Evolutionary conservation across 2,888 invertebrate genomes (phyloP).

Genomic region (Drosophila nr. fundita): DNA sequence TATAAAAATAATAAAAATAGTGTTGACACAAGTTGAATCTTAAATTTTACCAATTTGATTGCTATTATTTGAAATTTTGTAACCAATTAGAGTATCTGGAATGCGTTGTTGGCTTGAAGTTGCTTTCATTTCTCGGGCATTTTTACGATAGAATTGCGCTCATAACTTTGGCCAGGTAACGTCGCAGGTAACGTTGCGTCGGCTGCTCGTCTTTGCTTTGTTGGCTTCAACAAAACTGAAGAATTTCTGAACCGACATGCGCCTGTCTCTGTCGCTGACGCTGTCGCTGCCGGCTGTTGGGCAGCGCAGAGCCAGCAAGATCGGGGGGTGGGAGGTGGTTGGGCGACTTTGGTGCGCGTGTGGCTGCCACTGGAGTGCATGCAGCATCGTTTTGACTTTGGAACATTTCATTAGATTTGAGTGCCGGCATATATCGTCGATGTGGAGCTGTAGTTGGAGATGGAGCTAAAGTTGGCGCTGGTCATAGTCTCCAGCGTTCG

Average conservation of each 20-base stretch:
- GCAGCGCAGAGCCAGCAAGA: constrained; percentile 2
- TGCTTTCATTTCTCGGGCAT: constrained; percentile 62
- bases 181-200: constrained; percentile 53
- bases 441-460: constrained; percentile 28
- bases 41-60: not conserved
- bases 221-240: constrained; percentile 55
- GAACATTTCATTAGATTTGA: constrained; percentile 82
- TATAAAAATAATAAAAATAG: not conserved
- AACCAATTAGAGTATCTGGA: constrained; percentile 33
- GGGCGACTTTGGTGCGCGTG: constrained; percentile 60
- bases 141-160: constrained; percentile 81
- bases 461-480: constrained; percentile 5
- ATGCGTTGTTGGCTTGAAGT: not conserved
- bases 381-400: constrained; percentile 68
- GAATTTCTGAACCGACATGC: constrained; percentile 73
- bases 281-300: constrained; percentile 27
- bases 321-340: constrained; percentile 20
- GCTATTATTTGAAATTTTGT: not conserved
- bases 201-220: constrained; percentile 65
- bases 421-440: constrained; percentile 77
- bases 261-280: constrained; percentile 60
- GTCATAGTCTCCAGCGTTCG: constrained; percentile 42
- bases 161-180: constrained; percentile 71
- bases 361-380: constrained; percentile 52
- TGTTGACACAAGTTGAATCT: not conserved